Evolutionary conservation across 1,140 invertebrate species (phyloP).

Genomic region (Sipha flava): DNA sequence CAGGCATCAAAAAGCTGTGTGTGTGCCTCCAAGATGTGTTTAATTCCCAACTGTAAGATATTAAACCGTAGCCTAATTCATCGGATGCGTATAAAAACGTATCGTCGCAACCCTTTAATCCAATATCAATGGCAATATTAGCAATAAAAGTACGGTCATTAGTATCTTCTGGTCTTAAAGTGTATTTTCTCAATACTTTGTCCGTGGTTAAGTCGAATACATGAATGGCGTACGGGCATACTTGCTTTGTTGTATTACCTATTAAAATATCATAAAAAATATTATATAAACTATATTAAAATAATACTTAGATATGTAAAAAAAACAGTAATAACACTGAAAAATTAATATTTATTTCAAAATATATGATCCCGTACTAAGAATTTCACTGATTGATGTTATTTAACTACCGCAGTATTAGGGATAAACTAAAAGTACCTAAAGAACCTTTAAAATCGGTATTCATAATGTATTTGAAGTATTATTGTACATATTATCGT

Average conservation of each 20-base stretch:
- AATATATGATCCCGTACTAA: too few species aligned
- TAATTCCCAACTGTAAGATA: constrained; percentile 63
- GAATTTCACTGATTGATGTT: too few species aligned
- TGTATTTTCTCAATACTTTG: constrained; percentile 58
- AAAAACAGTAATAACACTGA: too few species aligned
- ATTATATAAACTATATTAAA: too few species aligned
- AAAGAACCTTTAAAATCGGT: too few species aligned
- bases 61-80: constrained; percentile 67
- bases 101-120: constrained; percentile 59
- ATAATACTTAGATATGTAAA: too few species aligned
- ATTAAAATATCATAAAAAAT: too few species aligned
- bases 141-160: constrained; percentile 69
- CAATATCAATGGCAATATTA: constrained; percentile 69
- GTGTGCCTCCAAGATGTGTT: constrained; percentile 64
- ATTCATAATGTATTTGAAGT: too few species aligned
- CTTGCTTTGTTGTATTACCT: constrained; percentile 54
- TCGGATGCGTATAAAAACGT: constrained; percentile 71
- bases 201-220: constrained; percentile 67
- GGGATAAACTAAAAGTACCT: too few species aligned
- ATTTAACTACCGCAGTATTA: too few species aligned
- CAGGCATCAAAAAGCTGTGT: constrained; percentile 69
- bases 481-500: too few species aligned
- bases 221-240: constrained; percentile 66
- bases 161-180: constrained; percentile 59
- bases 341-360: too few species aligned